phyloP scores from a whole-genome alignment of 2,888 invertebrate genomes.

The Calameuta idolon region DNA sequence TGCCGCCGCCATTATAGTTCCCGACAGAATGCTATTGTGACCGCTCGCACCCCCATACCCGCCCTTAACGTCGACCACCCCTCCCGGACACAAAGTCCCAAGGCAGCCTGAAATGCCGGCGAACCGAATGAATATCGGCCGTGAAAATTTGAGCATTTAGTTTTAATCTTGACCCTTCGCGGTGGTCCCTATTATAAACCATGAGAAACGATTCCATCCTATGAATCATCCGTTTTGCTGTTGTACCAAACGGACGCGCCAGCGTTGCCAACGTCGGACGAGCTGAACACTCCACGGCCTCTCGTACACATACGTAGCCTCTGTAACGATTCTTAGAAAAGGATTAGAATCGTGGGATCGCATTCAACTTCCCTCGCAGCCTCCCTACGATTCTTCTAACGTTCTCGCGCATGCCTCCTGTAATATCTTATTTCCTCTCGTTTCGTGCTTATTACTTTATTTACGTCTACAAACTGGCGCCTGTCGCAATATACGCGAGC shows the following conservation, averaged over 20 bases:
- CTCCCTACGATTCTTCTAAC: background rate
- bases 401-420: background rate
- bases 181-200: conserved; percentile 36
- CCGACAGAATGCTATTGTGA: conserved; percentile 55
- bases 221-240: conserved; percentile 38
- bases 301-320: background rate
- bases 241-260: background rate
- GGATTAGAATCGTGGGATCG: conserved; percentile 5
- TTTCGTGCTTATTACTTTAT: background rate
- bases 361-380: background rate
- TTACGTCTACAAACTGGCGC: background rate
- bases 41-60: conserved; percentile 9
- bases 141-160: conserved; percentile 53
- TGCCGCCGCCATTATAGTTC: conserved; percentile 52
- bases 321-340: background rate
- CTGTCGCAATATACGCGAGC: background rate
- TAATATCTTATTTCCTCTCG: background rate
- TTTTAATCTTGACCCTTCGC: conserved; percentile 43
- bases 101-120: conserved; percentile 32
- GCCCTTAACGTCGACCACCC: background rate
- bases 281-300: background rate
- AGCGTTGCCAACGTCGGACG: background rate
- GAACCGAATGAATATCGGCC: conserved; percentile 45
- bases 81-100: conserved; percentile 21
- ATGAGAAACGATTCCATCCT: conserved; percentile 46